These are phyloP conservation scores for Pandemis cinnamomeana DNA, from an alignment of 2,888 invertebrate species.

Conservation along the genomic window DNA sequence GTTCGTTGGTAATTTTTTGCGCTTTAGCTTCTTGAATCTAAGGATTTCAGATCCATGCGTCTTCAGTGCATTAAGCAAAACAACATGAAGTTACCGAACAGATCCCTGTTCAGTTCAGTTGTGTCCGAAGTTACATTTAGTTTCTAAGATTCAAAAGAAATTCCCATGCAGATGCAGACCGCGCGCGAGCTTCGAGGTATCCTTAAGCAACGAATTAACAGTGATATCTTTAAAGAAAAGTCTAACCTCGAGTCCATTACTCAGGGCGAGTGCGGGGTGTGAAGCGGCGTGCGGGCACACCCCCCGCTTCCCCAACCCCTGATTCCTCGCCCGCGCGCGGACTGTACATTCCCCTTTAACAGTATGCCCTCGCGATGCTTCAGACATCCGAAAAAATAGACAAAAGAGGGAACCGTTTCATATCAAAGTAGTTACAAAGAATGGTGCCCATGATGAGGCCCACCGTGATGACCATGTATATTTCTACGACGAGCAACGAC, in stretches of 20 bases:
- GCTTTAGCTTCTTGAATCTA: background rate
- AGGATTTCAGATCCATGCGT: background rate
- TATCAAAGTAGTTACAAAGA: background rate
- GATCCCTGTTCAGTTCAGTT: background rate
- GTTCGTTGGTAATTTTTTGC: background rate
- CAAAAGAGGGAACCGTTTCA: background rate
- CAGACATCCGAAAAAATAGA: background rate
- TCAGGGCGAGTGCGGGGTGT: too few species aligned
- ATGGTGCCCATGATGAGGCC: constrained; percentile 5
- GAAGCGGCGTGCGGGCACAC: too few species aligned
- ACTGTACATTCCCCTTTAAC: background rate
- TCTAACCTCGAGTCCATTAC: too few species aligned
- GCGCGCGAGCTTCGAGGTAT: too few species aligned
- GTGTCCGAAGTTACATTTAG: too few species aligned
- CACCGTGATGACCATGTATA: constrained; percentile 1
- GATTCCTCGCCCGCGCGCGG: too few species aligned
- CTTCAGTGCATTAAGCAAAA: background rate
- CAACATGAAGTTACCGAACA: background rate
- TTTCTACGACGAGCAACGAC: background rate
- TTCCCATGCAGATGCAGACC: background rate
- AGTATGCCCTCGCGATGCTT: background rate
- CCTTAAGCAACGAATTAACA: too few species aligned
- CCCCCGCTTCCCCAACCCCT: too few species aligned
- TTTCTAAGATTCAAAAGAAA: background rate
- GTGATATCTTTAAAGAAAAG: too few species aligned